Evolutionary conservation across 2,888 invertebrate genomes (phyloP).

Genomic region (Coenonympha arcania): DNA sequence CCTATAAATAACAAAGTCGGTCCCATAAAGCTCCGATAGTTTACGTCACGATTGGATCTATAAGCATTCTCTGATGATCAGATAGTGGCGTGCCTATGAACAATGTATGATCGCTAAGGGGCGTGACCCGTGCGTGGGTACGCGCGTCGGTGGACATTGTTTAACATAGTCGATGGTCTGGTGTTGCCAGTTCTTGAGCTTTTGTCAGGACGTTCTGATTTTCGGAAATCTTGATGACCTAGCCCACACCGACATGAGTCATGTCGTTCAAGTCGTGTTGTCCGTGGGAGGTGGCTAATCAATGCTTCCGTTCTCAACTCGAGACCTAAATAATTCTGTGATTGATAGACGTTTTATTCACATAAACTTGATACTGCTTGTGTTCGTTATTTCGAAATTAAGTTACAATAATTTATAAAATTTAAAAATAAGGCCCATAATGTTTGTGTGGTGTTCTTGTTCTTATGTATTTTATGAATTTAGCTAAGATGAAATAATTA

Average conservation of each 20-base stretch:
- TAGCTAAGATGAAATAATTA: background rate
- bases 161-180: slow-evolving; percentile 50
- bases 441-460: too few relatives aligned
- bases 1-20: slow-evolving; percentile 17
- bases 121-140: slow-evolving; percentile 63
- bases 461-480: too few relatives aligned
- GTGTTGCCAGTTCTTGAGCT: slow-evolving; percentile 4
- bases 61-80: slow-evolving; percentile 41
- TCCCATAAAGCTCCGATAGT: slow-evolving; percentile 23
- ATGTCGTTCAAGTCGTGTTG: background rate
- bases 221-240: slow-evolving; percentile 7
- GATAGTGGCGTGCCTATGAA: slow-evolving; percentile 43
- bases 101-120: slow-evolving; percentile 48
- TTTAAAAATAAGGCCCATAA: too few relatives aligned
- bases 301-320: background rate
- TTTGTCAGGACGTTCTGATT: slow-evolving; percentile 8
- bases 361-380: too few relatives aligned
- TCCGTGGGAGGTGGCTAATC: background rate
- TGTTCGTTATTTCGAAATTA: too few relatives aligned
- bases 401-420: too few relatives aligned
- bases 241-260: slow-evolving; percentile 2
- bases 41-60: slow-evolving; percentile 30
- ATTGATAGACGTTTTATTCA: too few relatives aligned
- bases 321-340: background rate
- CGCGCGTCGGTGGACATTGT: slow-evolving; percentile 67